Conservation (phyloP, 2,888 invertebrate genomes). For the Ligdia adustata region DNA sequence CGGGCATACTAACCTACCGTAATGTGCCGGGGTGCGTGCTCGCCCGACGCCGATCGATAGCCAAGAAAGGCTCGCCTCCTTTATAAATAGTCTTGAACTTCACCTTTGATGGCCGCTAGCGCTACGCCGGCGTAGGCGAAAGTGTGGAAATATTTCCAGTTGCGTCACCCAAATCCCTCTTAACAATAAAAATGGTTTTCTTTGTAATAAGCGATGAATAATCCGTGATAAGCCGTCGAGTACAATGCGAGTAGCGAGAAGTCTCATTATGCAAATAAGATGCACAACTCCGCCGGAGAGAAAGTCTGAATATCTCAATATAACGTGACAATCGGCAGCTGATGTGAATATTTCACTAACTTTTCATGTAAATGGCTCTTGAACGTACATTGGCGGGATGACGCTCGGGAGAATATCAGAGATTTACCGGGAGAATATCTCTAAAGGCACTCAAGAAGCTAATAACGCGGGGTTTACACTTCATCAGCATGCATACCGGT, state of each 20-base stretch:
- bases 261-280: slow-evolving; percentile 74
- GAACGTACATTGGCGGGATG: slow-evolving; percentile 52
- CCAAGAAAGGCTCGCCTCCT: slow-evolving; percentile 71
- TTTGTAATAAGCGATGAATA: slow-evolving; percentile 52
- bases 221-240: slow-evolving; percentile 56
- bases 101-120: slow-evolving; percentile 62
- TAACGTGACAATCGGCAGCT: slow-evolving; percentile 76
- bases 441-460: slow-evolving; percentile 59
- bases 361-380: slow-evolving; percentile 74
- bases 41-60: slow-evolving; percentile 77
- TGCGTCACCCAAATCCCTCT: slow-evolving; percentile 48
- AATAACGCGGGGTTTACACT: slow-evolving; percentile 63
- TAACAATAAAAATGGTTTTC: slow-evolving; percentile 41
- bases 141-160: slow-evolving; percentile 60
- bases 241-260: slow-evolving; percentile 59
- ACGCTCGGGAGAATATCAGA: slow-evolving; percentile 60
- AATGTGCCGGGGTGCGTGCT: slow-evolving; percentile 65
- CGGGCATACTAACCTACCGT: slow-evolving; percentile 83
- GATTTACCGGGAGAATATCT: slow-evolving; percentile 56
- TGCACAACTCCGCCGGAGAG: slow-evolving; percentile 64
- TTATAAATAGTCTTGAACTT: slow-evolving; percentile 84
- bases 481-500: slow-evolving; percentile 67
- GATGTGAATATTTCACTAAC: slow-evolving; percentile 78
- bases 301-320: slow-evolving; percentile 78
- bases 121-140: slow-evolving; percentile 64